Evolutionary conservation across 2,888 invertebrate species (phyloP), one percentile per base, ranked within the genome.

Genomic region (Tiliacea citrago): DNA sequence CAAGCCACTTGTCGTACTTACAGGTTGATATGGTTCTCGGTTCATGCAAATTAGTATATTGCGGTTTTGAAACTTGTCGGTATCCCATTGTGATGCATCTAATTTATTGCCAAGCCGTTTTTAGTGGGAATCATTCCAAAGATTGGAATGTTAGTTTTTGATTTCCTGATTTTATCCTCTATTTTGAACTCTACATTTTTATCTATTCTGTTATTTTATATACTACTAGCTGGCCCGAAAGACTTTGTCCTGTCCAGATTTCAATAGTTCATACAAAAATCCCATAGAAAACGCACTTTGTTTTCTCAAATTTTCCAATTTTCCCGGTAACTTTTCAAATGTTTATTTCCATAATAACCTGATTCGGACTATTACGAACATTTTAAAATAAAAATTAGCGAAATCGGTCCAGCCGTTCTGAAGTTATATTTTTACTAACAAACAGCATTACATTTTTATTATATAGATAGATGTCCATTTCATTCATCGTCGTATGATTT

Each of bases 31-130:
- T 86, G 86, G 83, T 88, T 86, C 88, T 89, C 82, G 79, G 75
- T 87, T 88, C 89, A 92, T 92, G 91, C 88, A 90, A 91, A 92
- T 90, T 78, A 86, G 73, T 75, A 80, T 87, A 81, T 49, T 70
- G 62, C 70, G 57, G 69, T 81, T 86, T 82, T 63, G 55, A 81
- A 81, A 84, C 86, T 87, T 86, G 85, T 88, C 85, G 82, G 83
- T 89, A 86, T 90, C 84, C 89, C 87, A 90, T 90, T 89, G 82
- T 89, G 77, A 78, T 79, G 79, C 76, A 79, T 81, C 73, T 68
- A 81, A 76, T 83, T 85, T 83, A 75, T 79, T 68, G 73, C 63
- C 66, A 24, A 65, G 29, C 39, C 39, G 18, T 67, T 85, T 77
- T 65, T 57, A 51, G 42, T 67, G 49, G 39, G 57, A 66, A 70